These are phyloP conservation scores for Arizona elegans DNA, from an alignment of 2,113 vertebrate species.

Conservation along the genomic window DNA sequence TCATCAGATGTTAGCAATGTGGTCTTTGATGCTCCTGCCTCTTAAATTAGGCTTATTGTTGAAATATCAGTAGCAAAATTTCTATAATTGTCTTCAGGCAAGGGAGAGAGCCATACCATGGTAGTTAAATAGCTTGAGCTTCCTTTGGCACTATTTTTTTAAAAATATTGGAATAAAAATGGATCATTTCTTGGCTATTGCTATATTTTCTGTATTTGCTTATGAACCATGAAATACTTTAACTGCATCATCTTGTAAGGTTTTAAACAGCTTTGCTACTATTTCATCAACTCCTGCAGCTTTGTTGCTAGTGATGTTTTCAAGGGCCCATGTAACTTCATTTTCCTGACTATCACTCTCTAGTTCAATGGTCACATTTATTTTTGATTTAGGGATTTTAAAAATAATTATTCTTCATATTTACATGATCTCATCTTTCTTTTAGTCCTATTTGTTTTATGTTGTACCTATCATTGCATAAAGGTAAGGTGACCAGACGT, in stretches of 20 bases:
- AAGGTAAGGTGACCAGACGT: no score
- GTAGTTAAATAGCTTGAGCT: background rate
- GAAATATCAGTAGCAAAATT: background rate
- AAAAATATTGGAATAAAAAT: background rate
- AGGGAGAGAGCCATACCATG: background rate
- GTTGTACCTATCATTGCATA: background rate
- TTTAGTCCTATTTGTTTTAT: background rate
- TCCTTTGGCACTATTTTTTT: background rate
- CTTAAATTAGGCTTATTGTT: background rate
- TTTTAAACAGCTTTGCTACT: background rate
- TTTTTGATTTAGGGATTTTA: background rate
- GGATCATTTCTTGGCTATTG: background rate
- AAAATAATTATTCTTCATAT: background rate
- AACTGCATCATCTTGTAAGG: background rate
- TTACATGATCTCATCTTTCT: background rate
- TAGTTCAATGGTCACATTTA: background rate
- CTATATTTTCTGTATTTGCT: background rate
- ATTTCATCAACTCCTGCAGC: background rate
- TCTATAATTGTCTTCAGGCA: background rate
- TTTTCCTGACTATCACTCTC: background rate
- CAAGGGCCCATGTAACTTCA: background rate
- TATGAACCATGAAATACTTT: background rate
- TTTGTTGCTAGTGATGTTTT: background rate
- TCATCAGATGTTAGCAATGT: background rate
- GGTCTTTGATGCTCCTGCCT: background rate